These are phyloP conservation scores for Drosophila setifemur DNA, from an alignment of 1,140 invertebrate genomes.

Conservation along the genomic window DNA sequence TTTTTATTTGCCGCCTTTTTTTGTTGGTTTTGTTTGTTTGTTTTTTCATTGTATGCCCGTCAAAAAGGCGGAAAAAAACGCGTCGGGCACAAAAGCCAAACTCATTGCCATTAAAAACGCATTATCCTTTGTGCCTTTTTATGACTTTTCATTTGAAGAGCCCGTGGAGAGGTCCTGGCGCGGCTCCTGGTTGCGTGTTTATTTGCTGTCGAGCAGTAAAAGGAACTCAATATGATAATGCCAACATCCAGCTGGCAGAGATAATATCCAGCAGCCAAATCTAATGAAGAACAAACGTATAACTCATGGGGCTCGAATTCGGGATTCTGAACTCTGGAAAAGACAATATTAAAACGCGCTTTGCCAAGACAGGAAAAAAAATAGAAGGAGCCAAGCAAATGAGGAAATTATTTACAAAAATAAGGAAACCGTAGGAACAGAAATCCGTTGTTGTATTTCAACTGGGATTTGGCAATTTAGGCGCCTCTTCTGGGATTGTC, in stretches of 20 bases:
- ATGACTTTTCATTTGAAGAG: slow-evolving; percentile 77
- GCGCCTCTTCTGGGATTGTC: slow-evolving; percentile 64
- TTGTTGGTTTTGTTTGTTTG: slow-evolving; percentile 32
- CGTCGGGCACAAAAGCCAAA: slow-evolving; percentile 66
- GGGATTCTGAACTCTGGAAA: not conserved
- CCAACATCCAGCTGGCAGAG: slow-evolving; percentile 30
- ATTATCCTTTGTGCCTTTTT: slow-evolving; percentile 78
- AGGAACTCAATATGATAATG: slow-evolving; percentile 65
- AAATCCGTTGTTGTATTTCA: slow-evolving; percentile 44
- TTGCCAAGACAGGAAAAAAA: slow-evolving; percentile 55
- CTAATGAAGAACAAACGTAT: slow-evolving; percentile 41
- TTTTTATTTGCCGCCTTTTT: slow-evolving; percentile 55
- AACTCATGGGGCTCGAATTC: not conserved
- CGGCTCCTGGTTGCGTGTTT: slow-evolving; percentile 59
- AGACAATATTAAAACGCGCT: slow-evolving; percentile 51
- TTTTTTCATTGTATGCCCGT: slow-evolving; percentile 10
- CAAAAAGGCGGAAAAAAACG: slow-evolving; percentile 59
- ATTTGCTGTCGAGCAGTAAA: slow-evolving; percentile 68
- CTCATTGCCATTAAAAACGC: slow-evolving; percentile 79
- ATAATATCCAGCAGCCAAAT: slow-evolving; percentile 38
- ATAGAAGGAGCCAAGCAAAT: slow-evolving; percentile 38
- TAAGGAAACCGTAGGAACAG: not conserved
- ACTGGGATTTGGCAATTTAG: slow-evolving; percentile 61
- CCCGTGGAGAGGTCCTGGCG: slow-evolving; percentile 38
- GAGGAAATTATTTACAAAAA: slow-evolving; percentile 22